These are phyloP conservation scores for Quadroppia sp. DNA, from an alignment of 2,888 invertebrate species.

Conservation along the genomic window DNA sequence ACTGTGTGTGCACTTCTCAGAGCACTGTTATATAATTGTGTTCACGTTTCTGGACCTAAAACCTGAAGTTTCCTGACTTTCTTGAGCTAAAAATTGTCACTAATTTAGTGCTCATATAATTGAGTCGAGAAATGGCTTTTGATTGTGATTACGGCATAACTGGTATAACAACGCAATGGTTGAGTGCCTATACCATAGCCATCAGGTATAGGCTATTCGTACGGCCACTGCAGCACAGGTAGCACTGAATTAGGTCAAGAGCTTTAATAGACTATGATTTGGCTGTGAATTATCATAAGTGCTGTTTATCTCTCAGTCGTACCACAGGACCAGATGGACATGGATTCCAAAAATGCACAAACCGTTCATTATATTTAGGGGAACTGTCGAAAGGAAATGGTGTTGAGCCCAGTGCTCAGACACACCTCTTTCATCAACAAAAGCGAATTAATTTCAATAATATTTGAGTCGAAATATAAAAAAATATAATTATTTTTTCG, in stretches of 20 bases:
- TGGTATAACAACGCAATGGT: neutral
- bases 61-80: conserved; percentile 16
- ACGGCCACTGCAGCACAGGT: neutral
- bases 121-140: neutral
- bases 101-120: neutral
- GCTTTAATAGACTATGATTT: conserved; percentile 20
- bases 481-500: neutral
- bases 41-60: too few relatives aligned
- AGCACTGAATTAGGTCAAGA: conserved; percentile 24
- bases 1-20: neutral
- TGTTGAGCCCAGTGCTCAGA: too few relatives aligned
- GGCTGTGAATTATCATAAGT: conserved; percentile 24
- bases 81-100: neutral
- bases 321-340: conserved; percentile 28
- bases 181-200: conserved; percentile 14
- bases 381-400: neutral
- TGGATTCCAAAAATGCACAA: conserved; percentile 9
- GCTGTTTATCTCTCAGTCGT: neutral
- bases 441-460: conserved; percentile 21
- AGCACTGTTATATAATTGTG: too few relatives aligned
- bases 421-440: conserved; percentile 20
- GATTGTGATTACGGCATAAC: neutral
- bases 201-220: conserved; percentile 15
- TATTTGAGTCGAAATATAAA: neutral
- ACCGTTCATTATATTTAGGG: neutral